These are phyloP conservation scores for Pelodytes ibericus DNA, from an alignment of 2,797 vertebrate genomes.

Conservation along the genomic window DNA sequence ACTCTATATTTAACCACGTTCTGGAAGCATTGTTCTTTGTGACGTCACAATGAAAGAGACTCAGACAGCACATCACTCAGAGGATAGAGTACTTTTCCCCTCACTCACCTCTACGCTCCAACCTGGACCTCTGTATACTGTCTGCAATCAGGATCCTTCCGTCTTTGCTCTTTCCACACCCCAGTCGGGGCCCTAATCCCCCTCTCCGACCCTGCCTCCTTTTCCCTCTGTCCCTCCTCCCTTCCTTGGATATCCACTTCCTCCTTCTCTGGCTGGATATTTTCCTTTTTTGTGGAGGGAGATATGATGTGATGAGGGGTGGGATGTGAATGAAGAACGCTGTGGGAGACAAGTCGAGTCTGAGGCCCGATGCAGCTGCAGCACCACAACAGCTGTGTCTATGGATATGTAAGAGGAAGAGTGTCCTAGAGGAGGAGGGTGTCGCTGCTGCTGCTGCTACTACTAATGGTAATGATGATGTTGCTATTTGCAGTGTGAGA, in stretches of 20 bases:
- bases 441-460: background rate
- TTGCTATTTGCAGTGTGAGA: constrained; percentile 26
- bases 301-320: background rate
- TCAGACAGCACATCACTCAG: no score
- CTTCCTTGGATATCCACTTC: constrained; percentile 30
- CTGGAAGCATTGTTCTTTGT: constrained; percentile 22
- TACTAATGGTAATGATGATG: constrained; percentile 25
- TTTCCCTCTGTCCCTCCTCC: constrained; percentile 15
- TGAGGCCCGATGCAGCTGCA: constrained; percentile 17
- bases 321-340: background rate
- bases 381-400: background rate
- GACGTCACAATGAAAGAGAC: background rate
- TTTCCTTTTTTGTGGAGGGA: background rate
- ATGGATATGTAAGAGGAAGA: background rate
- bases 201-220: constrained; percentile 18
- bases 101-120: constrained; percentile 38
- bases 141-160: constrained; percentile 5
- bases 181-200: constrained; percentile 39
- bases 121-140: background rate
- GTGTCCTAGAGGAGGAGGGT: constrained; percentile 7
- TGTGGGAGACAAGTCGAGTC: background rate
- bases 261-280: constrained; percentile 1
- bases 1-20: constrained; percentile 4
- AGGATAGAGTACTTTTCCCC: no score
- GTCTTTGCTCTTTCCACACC: constrained; percentile 15